Conservation (phyloP, 2,113 vertebrate species). For the Echinops telfairi region DNA sequence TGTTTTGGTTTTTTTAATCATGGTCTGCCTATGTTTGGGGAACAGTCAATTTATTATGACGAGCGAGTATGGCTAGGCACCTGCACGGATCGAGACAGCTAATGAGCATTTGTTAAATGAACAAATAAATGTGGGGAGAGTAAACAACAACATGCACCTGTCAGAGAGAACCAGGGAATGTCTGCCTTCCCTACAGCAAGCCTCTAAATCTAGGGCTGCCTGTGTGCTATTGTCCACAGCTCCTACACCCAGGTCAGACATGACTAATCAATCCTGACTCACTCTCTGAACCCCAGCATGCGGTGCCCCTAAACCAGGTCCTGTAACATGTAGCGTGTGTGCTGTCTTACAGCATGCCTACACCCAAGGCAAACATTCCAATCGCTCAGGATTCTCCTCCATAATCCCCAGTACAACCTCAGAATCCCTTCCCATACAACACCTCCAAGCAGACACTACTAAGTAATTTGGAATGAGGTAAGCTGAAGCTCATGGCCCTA, state of each 20-base stretch:
- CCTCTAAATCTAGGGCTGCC: not conserved
- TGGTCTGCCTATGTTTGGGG: too few relatives aligned
- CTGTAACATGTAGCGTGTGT: not conserved
- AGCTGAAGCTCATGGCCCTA: not conserved
- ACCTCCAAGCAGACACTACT: not conserved
- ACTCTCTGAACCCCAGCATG: not conserved
- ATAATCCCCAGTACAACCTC: not conserved
- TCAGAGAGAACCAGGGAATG: not conserved
- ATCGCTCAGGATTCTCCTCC: not conserved
- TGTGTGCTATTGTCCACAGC: not conserved
- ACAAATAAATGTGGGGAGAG: not conserved
- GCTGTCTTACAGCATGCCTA: not conserved
- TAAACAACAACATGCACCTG: not conserved
- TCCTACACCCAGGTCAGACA: not conserved
- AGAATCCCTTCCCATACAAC: not conserved
- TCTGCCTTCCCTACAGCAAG: too few relatives aligned
- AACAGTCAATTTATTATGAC: not conserved
- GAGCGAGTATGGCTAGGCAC: not conserved
- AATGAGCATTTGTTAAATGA: not conserved
- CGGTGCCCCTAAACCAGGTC: not conserved
- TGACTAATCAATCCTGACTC: not conserved
- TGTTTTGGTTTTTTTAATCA: too few relatives aligned
- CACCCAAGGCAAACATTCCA: not conserved
- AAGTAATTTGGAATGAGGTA: too few relatives aligned
- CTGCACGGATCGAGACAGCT: not conserved